phyloP scores from a whole-genome alignment of 30 jellyfish, hydroid and myxozoan genomes.

The Haliclystus octoradiatus region DNA sequence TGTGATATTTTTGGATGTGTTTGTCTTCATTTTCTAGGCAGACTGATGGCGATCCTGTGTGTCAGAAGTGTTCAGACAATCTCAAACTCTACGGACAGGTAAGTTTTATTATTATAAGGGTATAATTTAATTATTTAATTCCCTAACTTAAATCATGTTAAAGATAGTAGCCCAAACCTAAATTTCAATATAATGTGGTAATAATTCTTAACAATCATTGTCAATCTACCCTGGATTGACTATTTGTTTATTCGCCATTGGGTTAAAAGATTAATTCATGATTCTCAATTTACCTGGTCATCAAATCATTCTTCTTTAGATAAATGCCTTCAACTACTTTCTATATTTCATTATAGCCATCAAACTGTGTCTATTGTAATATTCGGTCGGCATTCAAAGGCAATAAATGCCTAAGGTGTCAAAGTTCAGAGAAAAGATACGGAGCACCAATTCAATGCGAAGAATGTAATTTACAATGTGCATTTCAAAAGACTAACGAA shows the following conservation, averaged over 20 bases:
- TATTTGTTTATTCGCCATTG: too few relatives aligned
- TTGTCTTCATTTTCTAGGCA: constrained; percentile 43
- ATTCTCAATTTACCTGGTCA: too few relatives aligned
- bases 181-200: too few relatives aligned
- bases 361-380: constrained; percentile 70
- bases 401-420: constrained; percentile 53
- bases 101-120: neutral
- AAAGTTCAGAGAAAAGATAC: constrained; percentile 75
- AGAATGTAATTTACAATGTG: constrained; percentile 65
- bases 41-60: constrained; percentile 28
- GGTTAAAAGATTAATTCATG: too few relatives aligned
- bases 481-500: constrained; percentile 57
- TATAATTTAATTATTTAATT: too few relatives aligned
- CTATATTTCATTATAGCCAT: constrained; percentile 34
- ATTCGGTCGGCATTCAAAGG: constrained; percentile 69
- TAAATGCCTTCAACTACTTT: neutral
- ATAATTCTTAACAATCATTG: too few relatives aligned
- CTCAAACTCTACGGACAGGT: constrained; percentile 50
- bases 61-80: constrained; percentile 55
- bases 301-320: too few relatives aligned
- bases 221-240: too few relatives aligned
- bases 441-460: constrained; percentile 79
- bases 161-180: too few relatives aligned
- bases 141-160: too few relatives aligned
- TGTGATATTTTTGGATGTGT: too few relatives aligned